These are phyloP conservation scores for Amblyjoppa proteus DNA, from an alignment of 2,888 invertebrate species.

Conservation along the genomic window DNA sequence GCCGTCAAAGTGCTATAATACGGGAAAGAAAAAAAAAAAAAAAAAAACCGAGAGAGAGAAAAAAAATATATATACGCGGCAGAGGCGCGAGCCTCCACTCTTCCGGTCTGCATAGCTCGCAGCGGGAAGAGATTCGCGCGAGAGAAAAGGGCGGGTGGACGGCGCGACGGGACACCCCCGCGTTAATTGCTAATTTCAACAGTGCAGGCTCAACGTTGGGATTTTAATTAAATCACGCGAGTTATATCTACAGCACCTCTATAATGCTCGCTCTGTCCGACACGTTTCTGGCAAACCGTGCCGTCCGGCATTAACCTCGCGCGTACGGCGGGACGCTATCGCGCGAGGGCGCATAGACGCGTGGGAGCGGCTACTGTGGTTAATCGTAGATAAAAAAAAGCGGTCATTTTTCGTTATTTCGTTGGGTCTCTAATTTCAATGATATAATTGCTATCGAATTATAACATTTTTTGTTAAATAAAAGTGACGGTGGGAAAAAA, in stretches of 20 bases:
- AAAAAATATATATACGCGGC: not conserved
- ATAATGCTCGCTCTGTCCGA: slow-evolving; percentile 29
- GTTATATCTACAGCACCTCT: slow-evolving; percentile 49
- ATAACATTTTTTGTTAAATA: not conserved
- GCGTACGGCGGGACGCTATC: not conserved
- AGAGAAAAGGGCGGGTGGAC: slow-evolving; percentile 39
- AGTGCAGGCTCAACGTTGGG: slow-evolving; percentile 66
- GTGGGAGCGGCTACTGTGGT: slow-evolving; percentile 5
- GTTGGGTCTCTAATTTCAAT: not conserved
- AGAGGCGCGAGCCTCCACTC: slow-evolving; percentile 49
- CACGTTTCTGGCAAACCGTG: slow-evolving; percentile 55
- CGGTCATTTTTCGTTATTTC: not conserved
- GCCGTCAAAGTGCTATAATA: slow-evolving; percentile 46
- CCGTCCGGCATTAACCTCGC: slow-evolving; percentile 37
- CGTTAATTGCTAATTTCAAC: slow-evolving; percentile 76
- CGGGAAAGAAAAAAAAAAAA: slow-evolving; percentile 34
- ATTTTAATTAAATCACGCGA: slow-evolving; percentile 78
- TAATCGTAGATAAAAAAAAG: not conserved
- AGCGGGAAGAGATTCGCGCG: slow-evolving; percentile 39
- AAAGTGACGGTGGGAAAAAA: not conserved
- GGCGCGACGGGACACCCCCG: slow-evolving; percentile 69
- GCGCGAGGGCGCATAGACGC: not conserved
- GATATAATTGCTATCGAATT: not conserved
- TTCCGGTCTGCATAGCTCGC: slow-evolving; percentile 47
- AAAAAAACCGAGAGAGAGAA: slow-evolving; percentile 16